These are phyloP conservation scores for Nebria ingens DNA, from an alignment of 1,140 invertebrate species.

Conservation along the genomic window DNA sequence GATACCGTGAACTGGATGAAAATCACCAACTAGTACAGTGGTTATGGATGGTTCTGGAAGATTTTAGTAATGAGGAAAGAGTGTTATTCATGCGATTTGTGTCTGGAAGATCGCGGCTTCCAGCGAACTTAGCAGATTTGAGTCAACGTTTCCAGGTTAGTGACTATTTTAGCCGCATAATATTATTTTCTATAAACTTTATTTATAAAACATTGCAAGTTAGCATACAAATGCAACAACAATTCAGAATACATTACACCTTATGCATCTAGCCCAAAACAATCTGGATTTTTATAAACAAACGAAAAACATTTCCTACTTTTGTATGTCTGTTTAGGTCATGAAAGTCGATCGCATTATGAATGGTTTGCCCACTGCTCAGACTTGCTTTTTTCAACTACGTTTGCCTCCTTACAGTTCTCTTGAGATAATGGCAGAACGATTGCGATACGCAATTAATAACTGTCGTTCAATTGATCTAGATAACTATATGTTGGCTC, in stretches of 20 bases:
- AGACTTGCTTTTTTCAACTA: slow-evolving; percentile 64
- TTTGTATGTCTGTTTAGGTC: no score
- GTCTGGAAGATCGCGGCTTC: slow-evolving; percentile 52
- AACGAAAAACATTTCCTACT: no score
- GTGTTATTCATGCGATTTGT: slow-evolving; percentile 61
- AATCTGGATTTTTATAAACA: no score
- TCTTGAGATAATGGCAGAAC: slow-evolving; percentile 49
- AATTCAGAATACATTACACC: no score
- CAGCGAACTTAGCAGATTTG: slow-evolving; percentile 54
- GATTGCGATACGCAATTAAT: slow-evolving; percentile 54
- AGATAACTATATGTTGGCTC: slow-evolving; percentile 61
- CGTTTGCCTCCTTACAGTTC: slow-evolving; percentile 52
- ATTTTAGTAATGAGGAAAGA: slow-evolving; percentile 51
- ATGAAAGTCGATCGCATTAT: slow-evolving; percentile 47
- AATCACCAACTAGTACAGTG: slow-evolving; percentile 48
- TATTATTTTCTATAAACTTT: no score
- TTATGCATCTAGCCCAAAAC: no score
- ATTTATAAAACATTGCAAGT: no score
- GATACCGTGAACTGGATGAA: slow-evolving; percentile 55
- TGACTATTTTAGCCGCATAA: no score
- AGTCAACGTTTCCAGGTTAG: slow-evolving; percentile 55
- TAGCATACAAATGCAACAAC: no score
- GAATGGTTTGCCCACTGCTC: slow-evolving; percentile 54
- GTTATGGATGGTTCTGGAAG: slow-evolving; percentile 55
- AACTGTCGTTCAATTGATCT: slow-evolving; percentile 63